Evolutionary conservation across 35 echinoderm and acorn worm genomes (phyloP), one percentile per base, ranked within the genome.

Genomic region (Strongylocentrotus purpuratus): DNA sequence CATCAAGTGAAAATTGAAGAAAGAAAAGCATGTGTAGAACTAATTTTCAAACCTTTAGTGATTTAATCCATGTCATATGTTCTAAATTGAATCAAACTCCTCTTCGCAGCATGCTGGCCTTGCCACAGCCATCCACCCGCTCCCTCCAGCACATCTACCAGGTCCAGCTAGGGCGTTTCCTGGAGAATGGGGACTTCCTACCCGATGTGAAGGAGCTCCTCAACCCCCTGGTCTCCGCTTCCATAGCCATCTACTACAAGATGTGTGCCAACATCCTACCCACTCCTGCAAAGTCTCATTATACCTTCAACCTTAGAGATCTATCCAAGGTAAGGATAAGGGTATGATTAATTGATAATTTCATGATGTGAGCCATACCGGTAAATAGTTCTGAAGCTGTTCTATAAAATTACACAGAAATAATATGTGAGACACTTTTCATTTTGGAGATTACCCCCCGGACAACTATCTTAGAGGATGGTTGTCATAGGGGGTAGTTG

Each of bases 111-210:
- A 95, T 99, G 92, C 86, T 99, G n/a, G 94, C 97, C 92, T 61
- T 99, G 61, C 98, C 98, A 4, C 98, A 99, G 89, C 98, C 98
- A 20, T 99, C 98, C 18, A 94, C 95, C 17, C 95, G 95, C 32
- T 99, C 98, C 59, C 92, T 99, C 5, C 98, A 99, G 86, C 98
- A 99, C 33, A 99, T 99, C 92, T 99, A 99, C 92, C 98, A 99
- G 70, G 98, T 99, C 50, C 97, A 99, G 88, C 95, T 99, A 28
- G 98, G 98, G 2, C 94, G 97, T 31, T 99, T 98, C 94, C 78
- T 99, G 35, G 98, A 99, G 93, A 98, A 99, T 46, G 88, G 95
- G 5, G 96, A 99, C 93, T 99, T 99, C 93, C n/a, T 99, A 6
- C 98, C 98, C 11, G 98, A 99, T 33, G 94, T 99, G 22, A 95